phyloP scores from a whole-genome alignment of 2,888 invertebrate genomes.

The Nemoura dubitans region DNA sequence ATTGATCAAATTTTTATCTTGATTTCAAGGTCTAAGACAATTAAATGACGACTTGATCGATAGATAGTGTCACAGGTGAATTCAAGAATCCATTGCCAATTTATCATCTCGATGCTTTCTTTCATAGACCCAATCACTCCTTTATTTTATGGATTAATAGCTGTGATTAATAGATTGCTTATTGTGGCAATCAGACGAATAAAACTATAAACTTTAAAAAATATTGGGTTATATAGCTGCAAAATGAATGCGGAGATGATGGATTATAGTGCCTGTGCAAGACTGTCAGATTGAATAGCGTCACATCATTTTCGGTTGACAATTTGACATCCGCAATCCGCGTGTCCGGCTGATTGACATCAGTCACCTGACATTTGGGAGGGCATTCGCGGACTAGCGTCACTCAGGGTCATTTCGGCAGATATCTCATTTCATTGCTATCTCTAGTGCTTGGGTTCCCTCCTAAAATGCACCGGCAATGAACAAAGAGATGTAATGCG shows the following conservation, averaged over 20 bases:
- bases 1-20: not conserved
- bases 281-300: too few relatives aligned
- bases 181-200: not conserved
- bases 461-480: too few relatives aligned
- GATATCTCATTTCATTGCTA: too few relatives aligned
- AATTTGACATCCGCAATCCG: not conserved
- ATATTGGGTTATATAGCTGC: not conserved
- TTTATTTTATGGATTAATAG: not conserved
- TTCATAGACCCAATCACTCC: not conserved
- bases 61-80: not conserved
- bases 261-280: not conserved
- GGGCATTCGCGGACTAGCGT: too few relatives aligned
- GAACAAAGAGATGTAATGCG: too few relatives aligned
- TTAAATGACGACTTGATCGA: not conserved
- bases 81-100: constrained; percentile 7
- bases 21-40: not conserved
- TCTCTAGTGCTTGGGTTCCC: too few relatives aligned
- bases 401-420: too few relatives aligned
- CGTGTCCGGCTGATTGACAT: too few relatives aligned
- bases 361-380: too few relatives aligned
- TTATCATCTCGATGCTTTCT: not conserved
- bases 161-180: not conserved
- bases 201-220: not conserved
- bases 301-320: not conserved
- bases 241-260: not conserved